phyloP scores from a whole-genome alignment of 2,797 vertebrate genomes.

The Sitta carolinensis region DNA sequence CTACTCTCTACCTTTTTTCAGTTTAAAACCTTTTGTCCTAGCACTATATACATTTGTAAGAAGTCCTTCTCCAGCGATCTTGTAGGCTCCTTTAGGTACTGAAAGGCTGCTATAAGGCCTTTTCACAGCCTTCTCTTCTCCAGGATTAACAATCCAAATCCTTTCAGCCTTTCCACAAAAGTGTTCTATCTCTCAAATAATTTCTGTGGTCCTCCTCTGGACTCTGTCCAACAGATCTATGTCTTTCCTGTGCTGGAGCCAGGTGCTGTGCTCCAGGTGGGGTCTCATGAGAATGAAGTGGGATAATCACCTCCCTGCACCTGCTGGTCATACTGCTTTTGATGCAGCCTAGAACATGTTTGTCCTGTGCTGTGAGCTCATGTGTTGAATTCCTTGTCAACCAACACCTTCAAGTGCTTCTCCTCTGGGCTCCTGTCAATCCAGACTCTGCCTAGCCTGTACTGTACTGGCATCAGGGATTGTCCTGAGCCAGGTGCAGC shows the following conservation, averaged over 20 bases:
- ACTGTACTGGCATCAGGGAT: not conserved
- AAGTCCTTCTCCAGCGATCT: not conserved
- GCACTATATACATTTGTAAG: not conserved
- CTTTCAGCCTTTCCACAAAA: not conserved
- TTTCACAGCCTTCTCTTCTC: not conserved
- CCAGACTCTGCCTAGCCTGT: not conserved
- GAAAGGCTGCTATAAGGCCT: not conserved
- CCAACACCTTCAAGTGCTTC: not conserved
- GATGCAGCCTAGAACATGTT: rapidly evolving
- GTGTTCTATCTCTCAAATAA: not conserved
- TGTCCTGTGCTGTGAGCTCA: not conserved
- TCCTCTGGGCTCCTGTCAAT: not conserved
- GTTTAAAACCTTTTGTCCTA: not conserved
- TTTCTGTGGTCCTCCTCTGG: not conserved
- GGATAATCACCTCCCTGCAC: not conserved
- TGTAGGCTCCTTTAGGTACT: not conserved
- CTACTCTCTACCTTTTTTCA: not conserved
- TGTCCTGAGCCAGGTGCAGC: not conserved
- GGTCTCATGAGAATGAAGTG: not conserved
- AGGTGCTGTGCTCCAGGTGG: not conserved
- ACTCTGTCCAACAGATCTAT: not conserved
- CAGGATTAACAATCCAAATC: not conserved
- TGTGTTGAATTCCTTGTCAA: not conserved
- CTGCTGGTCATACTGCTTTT: not conserved
- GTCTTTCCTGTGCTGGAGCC: not conserved